Base-by-base conservation (phyloP, 2,113 vertebrate genomes). In the Pseudolaguvia tuberculata region DNA sequence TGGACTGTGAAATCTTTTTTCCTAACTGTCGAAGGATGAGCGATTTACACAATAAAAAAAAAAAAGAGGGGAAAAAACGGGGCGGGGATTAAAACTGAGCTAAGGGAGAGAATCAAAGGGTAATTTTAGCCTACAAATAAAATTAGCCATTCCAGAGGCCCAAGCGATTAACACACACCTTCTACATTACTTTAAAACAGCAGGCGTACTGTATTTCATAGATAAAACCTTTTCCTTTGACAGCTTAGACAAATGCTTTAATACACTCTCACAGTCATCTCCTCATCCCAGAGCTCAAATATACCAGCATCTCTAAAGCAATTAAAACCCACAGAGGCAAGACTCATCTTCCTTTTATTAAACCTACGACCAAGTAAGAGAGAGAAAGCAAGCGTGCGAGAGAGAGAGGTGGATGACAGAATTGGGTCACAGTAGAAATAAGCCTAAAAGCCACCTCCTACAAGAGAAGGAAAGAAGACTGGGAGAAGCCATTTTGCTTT, bases 391-490 rank as follows among this genome's bases (percentile, higher is more conserved):
- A 47, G n/a, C 3, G 6, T 4, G 31, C 3, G 6, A 35, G 31
- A 29, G 23, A 0, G 25, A 56, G 67, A 13, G 10, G 18, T 48
- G 65, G 13, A 57, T 62, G 79, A 81, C 79, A 67, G 77, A 79
- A 81, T 70, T 47, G 69, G 82, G 71, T 35, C 61, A 45, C 68
- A 48, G 31, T 39, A 29, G 21, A 58, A 27, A 75, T 48, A 74
- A 57, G n/a, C 67, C 58, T 56, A 65, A 63, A 70, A 72, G 70
- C 58, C 70, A 62, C 42, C 45, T 50, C 31, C 25, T 35, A 23
- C 56, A 57, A 47, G 8, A 55, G 42, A 20, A 48, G 62, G 11
- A 27, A 29, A 51, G 56, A 61, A 29, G 52, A 18, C 39, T 77
- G 47, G 25, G 29, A 72, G 18, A 51, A 66, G 21, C 4, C 10